These are phyloP conservation scores for Ischnura elegans DNA, from an alignment of 2,888 invertebrate genomes.

Conservation along the genomic window DNA sequence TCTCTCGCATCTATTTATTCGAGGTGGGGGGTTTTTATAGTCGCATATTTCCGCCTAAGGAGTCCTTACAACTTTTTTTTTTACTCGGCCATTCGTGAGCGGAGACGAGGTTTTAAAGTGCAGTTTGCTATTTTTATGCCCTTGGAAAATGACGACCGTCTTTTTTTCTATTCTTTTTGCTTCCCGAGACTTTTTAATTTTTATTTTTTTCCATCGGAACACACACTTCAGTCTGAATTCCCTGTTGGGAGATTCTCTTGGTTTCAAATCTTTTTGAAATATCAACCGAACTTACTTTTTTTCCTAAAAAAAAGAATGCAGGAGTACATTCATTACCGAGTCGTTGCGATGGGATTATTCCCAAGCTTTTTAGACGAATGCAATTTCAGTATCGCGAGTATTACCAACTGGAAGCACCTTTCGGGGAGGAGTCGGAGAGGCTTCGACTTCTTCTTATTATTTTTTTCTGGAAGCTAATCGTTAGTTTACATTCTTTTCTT, in stretches of 20 bases:
- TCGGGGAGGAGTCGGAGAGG: not conserved
- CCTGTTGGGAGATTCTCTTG: not conserved
- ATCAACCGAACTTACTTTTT: not conserved
- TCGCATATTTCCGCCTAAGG: not conserved
- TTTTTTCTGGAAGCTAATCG: not conserved
- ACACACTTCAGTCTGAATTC: not conserved
- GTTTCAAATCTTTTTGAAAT: conserved; percentile 27
- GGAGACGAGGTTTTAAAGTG: conserved; percentile 26
- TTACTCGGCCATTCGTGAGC: not conserved
- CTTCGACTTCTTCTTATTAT: not conserved
- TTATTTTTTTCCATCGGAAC: not conserved
- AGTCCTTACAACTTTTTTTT: not conserved
- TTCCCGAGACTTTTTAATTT: not conserved
- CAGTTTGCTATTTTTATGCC: not conserved
- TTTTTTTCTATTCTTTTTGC: not conserved
- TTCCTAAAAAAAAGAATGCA: not conserved
- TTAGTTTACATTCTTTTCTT: not conserved
- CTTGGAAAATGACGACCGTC: not conserved
- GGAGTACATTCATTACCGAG: not conserved
- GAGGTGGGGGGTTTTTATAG: conserved; percentile 35
- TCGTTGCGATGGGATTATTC: not conserved
- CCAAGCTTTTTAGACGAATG: not conserved
- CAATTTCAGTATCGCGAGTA: not conserved
- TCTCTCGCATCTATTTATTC: conserved; percentile 14
- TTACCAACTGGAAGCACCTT: not conserved